Evolutionary conservation across 2,113 vertebrate species (phyloP).

Genomic region (Sardina pilchardus): DNA sequence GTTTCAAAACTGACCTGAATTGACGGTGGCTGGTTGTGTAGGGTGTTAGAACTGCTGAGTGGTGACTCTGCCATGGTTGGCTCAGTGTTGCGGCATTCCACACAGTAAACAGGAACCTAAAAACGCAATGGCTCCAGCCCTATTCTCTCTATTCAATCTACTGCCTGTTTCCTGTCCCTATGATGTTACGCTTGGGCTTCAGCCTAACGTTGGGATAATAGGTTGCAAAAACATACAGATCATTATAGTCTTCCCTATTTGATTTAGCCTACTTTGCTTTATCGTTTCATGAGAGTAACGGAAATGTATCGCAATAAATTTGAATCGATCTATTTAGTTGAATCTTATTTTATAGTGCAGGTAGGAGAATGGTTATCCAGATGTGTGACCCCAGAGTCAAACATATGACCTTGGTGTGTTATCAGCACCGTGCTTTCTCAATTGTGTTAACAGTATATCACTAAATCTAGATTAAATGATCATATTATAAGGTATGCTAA

Average conservation of each 20-base stretch:
- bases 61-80: neutral
- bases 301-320: neutral
- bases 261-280: neutral
- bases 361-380: neutral
- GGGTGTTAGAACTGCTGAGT: neutral
- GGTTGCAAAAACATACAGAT: neutral
- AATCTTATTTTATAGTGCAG: too few relatives aligned
- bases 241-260: neutral
- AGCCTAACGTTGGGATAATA: neutral
- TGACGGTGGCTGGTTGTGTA: neutral
- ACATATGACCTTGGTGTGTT: conserved; percentile 10
- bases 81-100: neutral
- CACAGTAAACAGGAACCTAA: neutral
- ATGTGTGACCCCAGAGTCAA: neutral
- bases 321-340: neutral
- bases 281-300: neutral
- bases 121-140: neutral
- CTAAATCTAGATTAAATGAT: neutral
- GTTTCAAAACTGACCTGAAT: neutral
- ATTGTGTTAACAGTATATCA: neutral
- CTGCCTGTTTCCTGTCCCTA: neutral
- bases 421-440: neutral
- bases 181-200: neutral
- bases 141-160: neutral
- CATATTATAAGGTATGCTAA: neutral